Evolutionary conservation across 2,797 vertebrate species (phyloP), one percentile per base, ranked within the genome.

Genomic region (Echiichthys vipera): DNA sequence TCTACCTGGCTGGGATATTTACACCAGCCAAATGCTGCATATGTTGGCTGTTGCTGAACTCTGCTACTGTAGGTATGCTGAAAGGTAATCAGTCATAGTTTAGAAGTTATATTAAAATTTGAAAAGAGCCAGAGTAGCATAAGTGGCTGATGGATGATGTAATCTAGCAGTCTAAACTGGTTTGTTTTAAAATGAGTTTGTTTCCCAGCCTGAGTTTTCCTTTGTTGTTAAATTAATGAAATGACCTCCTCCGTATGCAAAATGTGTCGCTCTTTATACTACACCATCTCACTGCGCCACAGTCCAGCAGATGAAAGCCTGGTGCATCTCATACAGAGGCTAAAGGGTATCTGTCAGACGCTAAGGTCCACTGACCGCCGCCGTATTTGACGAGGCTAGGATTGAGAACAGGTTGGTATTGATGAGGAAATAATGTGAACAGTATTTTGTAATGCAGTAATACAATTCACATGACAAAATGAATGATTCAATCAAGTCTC

Each of bases 21-120:
- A 36, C 50, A 62, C 15, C 40, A 53, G 47, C 53, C 37, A 74
- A 64, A 57, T 49, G 12, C 25, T 74, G 67, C 47, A 59, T 67
- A 40, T 40, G 45, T n/a, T 70, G 50, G 43, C 32, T 29, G 20
- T 5, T 37, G 25, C 40, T 70, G 40, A 54, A 55, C 74, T 70
- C 49, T 63, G 51, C 20, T n/a, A n/a, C n/a, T n/a, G n/a, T n/a
- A 2, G 27, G 32, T 69, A 58, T 1, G 2, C 0, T 47, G 65
- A 64, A 64, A 64, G 70, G 65, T 71, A 29, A 79, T 86, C 73
- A 32, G 56, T 86, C 69, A 72, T 1, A 22, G 47, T 77, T 80
- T 71, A 13, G 32, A 66, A 30, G 20, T 63, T 51, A 4, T 68
- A 75, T 65, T 10, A 50, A 66, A 71, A 57, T 63, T 54, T 1